These are phyloP conservation scores for Papilio polyxenes DNA, from an alignment of 1,140 invertebrate species.

Conservation along the genomic window DNA sequence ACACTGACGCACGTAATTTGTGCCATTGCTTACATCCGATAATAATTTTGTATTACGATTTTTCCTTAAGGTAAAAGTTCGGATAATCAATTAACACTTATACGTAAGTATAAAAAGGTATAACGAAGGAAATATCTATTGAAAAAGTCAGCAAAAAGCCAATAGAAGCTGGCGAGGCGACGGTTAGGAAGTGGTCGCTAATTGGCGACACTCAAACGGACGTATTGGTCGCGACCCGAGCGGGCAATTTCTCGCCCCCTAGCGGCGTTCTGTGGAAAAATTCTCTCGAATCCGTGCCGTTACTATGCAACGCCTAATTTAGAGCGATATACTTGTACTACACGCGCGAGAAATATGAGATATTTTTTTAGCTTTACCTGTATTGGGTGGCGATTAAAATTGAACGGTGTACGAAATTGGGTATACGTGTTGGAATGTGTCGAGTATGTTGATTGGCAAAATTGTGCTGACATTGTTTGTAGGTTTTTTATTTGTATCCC, in stretches of 20 bases:
- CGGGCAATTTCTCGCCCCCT: conserved; percentile 12
- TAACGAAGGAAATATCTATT: conserved; percentile 29
- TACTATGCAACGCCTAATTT: conserved; percentile 30
- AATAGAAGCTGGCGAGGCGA: background rate
- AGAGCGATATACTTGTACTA: background rate
- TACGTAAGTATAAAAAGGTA: background rate
- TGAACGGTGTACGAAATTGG: background rate
- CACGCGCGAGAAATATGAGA: background rate
- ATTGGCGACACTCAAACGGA: conserved; percentile 38
- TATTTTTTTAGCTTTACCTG: conserved; percentile 12
- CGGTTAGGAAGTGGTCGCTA: conserved; percentile 38
- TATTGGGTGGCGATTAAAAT: conserved; percentile 9
- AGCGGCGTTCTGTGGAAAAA: conserved; percentile 7
- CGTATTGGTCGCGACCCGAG: conserved; percentile 28
- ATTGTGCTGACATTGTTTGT: background rate
- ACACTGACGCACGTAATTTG: too few species aligned
- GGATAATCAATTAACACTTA: background rate
- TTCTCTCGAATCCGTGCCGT: conserved; percentile 24
- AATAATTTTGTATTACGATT: background rate
- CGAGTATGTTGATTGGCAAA: conserved; percentile 1
- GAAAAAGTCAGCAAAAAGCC: conserved; percentile 24
- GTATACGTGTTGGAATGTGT: background rate
- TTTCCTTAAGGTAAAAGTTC: conserved; percentile 3
- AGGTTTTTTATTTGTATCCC: background rate
- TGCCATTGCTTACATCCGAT: background rate